Evolutionary conservation across 2,888 invertebrate species (phyloP), one percentile per base, ranked within the genome.

Genomic region (Piscicola geometra): DNA sequence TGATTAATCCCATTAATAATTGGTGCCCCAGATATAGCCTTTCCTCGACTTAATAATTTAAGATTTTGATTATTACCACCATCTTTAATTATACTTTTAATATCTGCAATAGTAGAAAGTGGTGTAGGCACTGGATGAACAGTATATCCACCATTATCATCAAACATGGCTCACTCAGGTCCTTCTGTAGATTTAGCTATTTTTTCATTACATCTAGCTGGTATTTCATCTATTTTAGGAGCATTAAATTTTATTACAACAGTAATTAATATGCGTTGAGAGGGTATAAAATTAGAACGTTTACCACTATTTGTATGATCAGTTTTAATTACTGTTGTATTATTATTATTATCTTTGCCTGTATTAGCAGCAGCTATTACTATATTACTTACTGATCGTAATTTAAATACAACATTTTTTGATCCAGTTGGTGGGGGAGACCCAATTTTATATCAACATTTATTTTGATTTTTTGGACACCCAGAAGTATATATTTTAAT

Each of bases 381-480:
- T 2, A 92, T 92, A 88, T 81, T 92, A 79, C 84, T 92, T 85
- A 90, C 90, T 1, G 91, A 92, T 82, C 91, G 91, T 84, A 92
- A 92, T 86, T 84, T 92, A 85, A 91, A 91, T 88, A 91, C 91
- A 0, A 89, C 90, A 0, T 92, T 92, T 86, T 92, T 92, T 88
- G 91, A 92, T 50, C 91, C 91, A 0, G 88, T 89, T 0, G 91
- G 91, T 78, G 92, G 92, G 36, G 92, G 92, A 75, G 92, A 92
- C 76, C 92, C 91, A 1, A 89, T 92, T 86, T 81, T 92, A 81
- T 92, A 90, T 75, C 91, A 92, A 89, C 91, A 92, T 85, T 86
- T 92, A 88, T 92, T 93, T 87, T 92, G 92, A 90, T 92, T 92
- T 87, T 93, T 92, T 89, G 92, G 92, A 0, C 92, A 92, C 76